Conservation (phyloP, 2,797 vertebrate species). For the Psittacula derbiana region DNA sequence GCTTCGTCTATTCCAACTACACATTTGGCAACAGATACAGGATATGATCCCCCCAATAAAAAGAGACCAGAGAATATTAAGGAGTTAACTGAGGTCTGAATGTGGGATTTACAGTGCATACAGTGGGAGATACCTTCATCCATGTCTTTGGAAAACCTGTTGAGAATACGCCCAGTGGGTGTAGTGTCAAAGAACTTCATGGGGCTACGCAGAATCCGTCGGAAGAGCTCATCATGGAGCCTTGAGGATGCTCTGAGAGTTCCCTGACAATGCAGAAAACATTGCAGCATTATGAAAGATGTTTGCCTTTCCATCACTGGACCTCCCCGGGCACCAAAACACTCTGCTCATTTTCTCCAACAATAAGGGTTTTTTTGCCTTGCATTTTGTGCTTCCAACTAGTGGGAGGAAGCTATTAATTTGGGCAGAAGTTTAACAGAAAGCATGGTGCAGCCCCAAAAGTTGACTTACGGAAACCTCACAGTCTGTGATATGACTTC, state of each 20-base stretch:
- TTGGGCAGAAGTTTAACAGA: neutral
- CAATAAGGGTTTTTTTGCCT: fast-evolving
- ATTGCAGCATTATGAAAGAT: neutral
- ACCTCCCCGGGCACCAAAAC: neutral
- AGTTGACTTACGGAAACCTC: neutral
- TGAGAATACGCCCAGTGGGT: constrained; percentile 87
- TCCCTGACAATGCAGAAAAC: constrained; percentile 72
- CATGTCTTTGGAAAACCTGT: constrained; percentile 93
- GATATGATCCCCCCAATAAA: neutral
- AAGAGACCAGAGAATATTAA: neutral
- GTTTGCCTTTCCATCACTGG: neutral
- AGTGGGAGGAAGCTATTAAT: neutral
- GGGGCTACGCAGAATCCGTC: constrained; percentile 88
- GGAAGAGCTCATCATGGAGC: constrained; percentile 89
- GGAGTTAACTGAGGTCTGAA: neutral
- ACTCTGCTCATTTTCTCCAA: neutral
- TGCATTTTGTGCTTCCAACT: neutral
- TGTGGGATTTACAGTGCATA: neutral
- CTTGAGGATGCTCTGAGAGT: constrained; percentile 88
- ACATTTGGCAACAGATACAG: neutral
- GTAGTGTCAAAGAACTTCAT: constrained; percentile 95
- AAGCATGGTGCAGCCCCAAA: neutral
- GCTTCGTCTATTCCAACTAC: neutral
- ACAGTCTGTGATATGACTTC: neutral
- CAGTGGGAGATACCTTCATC: constrained; percentile 84